Percentiles rank a stretch among this genome's conserved stretches.
Conservation (phyloP, 2,888 invertebrate species). For the Xylocampa areola region DNA sequence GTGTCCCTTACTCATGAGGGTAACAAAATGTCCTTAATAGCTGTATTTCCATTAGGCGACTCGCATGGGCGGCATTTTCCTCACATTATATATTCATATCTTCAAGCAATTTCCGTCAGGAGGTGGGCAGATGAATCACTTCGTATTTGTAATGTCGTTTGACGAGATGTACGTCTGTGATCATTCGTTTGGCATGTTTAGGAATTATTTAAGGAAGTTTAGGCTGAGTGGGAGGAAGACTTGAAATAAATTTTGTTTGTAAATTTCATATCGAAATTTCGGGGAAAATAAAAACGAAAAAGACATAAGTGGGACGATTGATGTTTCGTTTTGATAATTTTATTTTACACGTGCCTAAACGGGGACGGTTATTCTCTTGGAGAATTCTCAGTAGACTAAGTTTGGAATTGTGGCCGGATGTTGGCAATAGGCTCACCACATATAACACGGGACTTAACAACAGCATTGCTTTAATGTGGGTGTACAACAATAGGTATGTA, state of each 20-base stretch:
- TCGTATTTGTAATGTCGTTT: slow-evolving; percentile 20
- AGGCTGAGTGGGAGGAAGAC: slow-evolving; percentile 6
- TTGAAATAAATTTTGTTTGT: slow-evolving; percentile 30
- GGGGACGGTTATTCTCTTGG: no score
- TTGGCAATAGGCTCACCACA: no score
- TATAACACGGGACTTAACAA: no score
- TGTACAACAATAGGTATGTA: no score
- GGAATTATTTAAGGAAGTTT: slow-evolving; percentile 22
- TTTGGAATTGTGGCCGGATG: no score
- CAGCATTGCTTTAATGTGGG: no score
- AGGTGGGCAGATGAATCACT: slow-evolving; percentile 21
- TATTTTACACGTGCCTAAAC: no score
- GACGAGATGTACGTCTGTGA: background rate
- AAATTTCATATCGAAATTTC: slow-evolving; percentile 20
- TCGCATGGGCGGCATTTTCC: slow-evolving; percentile 41
- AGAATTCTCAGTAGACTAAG: no score
- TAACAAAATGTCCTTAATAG: slow-evolving; percentile 48
- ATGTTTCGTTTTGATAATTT: no score
- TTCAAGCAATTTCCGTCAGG: slow-evolving; percentile 23
- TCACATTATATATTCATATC: slow-evolving; percentile 42
- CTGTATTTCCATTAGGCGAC: slow-evolving; percentile 59
- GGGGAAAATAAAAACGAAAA: background rate
- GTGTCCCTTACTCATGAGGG: slow-evolving; percentile 16
- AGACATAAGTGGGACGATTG: no score
- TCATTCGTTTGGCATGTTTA: slow-evolving; percentile 17